phyloP scores from a whole-genome alignment of 2,113 vertebrate genomes.

The Ceyx cyanopectus region DNA sequence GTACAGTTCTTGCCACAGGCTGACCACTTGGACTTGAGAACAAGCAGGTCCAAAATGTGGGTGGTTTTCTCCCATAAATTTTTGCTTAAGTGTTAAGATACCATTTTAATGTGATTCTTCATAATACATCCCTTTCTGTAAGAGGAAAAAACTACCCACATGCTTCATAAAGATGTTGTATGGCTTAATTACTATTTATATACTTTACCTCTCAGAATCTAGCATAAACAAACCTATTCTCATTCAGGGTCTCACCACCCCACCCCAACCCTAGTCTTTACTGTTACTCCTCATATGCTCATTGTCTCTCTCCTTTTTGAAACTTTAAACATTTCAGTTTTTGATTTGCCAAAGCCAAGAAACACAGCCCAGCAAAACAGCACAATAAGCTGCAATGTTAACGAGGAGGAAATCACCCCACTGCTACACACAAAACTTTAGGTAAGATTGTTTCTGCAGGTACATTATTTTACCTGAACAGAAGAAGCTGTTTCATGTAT shows the following conservation, averaged over 20 bases:
- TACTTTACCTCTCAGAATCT: not conserved
- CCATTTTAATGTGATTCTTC: not conserved
- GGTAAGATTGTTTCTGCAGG: not conserved
- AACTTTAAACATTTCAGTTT: not conserved
- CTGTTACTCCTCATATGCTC: not conserved
- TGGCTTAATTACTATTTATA: not conserved
- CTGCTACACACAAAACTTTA: not conserved
- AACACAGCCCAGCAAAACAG: fast-evolving
- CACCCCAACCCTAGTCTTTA: not conserved
- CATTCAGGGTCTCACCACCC: not conserved
- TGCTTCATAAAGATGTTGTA: not conserved
- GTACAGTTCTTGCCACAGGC: not conserved
- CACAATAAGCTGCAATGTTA: not conserved
- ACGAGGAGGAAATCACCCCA: not conserved
- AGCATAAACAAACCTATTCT: not conserved
- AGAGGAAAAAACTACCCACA: not conserved
- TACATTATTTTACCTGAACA: not conserved
- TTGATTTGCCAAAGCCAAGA: not conserved
- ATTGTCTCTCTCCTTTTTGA: not conserved
- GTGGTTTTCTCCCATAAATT: fast-evolving
- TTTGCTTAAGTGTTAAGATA: not conserved
- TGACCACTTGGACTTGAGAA: not conserved
- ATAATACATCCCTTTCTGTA: not conserved
- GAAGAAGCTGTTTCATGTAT: not conserved
- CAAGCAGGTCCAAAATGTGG: not conserved